Base-by-base conservation (phyloP, 2,113 vertebrate species). In the Natator depressus region DNA sequence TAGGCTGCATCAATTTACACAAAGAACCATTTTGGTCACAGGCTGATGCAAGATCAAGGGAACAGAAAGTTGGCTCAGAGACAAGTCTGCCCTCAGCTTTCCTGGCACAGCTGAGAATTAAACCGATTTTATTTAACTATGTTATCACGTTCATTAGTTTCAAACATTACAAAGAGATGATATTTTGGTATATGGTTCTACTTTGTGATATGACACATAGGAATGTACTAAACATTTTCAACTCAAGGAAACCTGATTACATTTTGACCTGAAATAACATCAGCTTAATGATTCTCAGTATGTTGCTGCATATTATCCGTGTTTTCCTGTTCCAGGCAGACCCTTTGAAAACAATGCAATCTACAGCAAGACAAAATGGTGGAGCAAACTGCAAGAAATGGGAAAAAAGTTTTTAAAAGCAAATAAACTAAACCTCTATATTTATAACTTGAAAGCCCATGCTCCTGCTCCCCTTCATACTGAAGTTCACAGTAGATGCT, bases 221-320 rank as follows among this genome's bases (percentile, higher is more conserved):
- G 94, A 93, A 84, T 95, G 95, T 89, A 3, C 46, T 75, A 92
- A 94, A 94, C 85, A 62, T 59, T 97, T 95, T 75, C 76, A 91
- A 87, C 24, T 89, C 31, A 90, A 83, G 88, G 42, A 94, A 97
- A 76, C 27, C 87, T 96, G 86, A 57, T 97, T 86, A 78, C 80
- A 85, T 90, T 88, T 94, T 88, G 79, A 94, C 94, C 86, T 96
- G 88, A 94, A 98, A 97, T 88, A 97, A 92, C 53, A 91, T 95
- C 84, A 91, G 89, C 47, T 85, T 90, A 96, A 84, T 42, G 94
- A 89, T 95, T 91, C 89, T 97, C 80, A 83, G 27, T 89, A 96
- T 90, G 96, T 87, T 51, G 53, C 29, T 53, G 50, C 72, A 38
- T 72, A 72, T 72, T 72, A 10, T 38, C 95, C 96, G 31, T 94